phyloP scores from a whole-genome alignment of 2,888 invertebrate genomes.

The Bimastos eiseni region DNA sequence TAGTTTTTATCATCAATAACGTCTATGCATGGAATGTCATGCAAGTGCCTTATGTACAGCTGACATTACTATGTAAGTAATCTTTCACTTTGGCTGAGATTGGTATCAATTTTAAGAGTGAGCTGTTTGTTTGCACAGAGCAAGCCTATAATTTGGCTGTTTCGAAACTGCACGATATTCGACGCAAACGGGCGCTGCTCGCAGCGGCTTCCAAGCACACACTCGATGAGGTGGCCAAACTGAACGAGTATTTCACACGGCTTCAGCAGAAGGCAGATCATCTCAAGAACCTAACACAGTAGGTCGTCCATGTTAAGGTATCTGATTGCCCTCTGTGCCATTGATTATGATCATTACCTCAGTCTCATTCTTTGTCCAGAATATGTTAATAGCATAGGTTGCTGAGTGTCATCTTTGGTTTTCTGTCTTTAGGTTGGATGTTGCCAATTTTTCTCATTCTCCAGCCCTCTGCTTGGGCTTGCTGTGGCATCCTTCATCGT shows the following conservation, averaged over 20 bases:
- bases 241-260: background rate
- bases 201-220: background rate
- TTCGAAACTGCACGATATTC: background rate
- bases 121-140: background rate
- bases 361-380: too few species aligned
- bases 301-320: background rate
- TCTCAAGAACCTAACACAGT: background rate
- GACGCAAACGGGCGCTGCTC: background rate
- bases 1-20: too few species aligned
- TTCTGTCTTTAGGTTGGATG: too few species aligned
- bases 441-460: too few species aligned
- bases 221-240: background rate
- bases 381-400: too few species aligned
- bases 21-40: background rate
- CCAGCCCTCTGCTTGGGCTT: too few species aligned
- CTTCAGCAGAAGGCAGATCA: background rate
- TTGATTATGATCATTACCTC: too few species aligned
- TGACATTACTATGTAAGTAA: background rate
- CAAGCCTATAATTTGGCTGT: background rate
- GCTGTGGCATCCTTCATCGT: too few species aligned
- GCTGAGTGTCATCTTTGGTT: too few species aligned
- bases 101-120: background rate
- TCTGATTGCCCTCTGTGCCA: too few species aligned
- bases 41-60: too few species aligned
- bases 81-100: background rate